Evolutionary conservation across 2,113 vertebrate species (phyloP), one percentile per base, ranked within the genome.

Genomic region (Python bivittatus): DNA sequence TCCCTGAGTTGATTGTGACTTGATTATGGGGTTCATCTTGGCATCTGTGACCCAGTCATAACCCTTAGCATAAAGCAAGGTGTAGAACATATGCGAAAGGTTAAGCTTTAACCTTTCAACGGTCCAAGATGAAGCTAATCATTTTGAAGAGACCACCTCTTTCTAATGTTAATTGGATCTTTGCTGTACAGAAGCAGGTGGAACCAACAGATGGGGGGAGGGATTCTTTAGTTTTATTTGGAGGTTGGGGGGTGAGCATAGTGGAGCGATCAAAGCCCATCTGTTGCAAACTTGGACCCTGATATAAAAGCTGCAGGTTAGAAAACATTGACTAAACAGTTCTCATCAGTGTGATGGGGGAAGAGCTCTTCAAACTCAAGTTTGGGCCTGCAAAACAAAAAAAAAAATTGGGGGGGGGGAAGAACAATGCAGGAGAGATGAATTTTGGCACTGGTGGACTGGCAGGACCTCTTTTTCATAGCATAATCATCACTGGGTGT

Each of bases 31-130:
- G 94, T 92, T 97, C 97, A 97, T 96, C 96, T 97, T 91, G 97
- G 98, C 97, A 98, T 97, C 96, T 97, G 96, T 96, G 98, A 98
- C 98, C 98, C 94, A 96, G 22, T 95, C 96, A 95, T 98, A 98
- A 99, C 98, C 98, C 97, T 95, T 95, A 1, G 95, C 88, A 93
- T 96, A 97, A 97, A 97, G 95, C 91, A 96, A 97, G 98, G 96
- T 96, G 90, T 20, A 94, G 98, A 97, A 98, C 98, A 97, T 95
- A 97, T 97, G 97, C 96, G 94, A 96, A 97, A 98, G 98, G 97
- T 97, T 97, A 97, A 98, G 97, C 93, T 96, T 97, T 94, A 84
- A 92, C 20, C 95, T 94, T 97, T 95, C 92, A 72, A 33, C 13
- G 38, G 3, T 94, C 95, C 95, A 52, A 93, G 97, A 94, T 95